Percentiles rank a stretch among this genome's conserved stretches.
Evolutionary conservation across 2,888 invertebrate genomes (phyloP).

Genomic region (Drosophila koepferae): DNA sequence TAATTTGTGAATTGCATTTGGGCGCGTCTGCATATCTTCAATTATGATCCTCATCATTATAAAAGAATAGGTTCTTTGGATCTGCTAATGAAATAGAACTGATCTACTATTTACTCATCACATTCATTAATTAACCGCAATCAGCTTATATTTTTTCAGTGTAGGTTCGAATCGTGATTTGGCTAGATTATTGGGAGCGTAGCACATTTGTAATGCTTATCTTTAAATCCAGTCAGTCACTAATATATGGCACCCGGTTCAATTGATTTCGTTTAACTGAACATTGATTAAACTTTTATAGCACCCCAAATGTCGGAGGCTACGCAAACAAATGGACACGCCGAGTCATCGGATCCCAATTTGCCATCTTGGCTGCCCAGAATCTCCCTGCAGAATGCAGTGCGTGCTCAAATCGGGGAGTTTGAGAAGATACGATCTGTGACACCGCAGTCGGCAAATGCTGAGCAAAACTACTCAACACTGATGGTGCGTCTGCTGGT

Average conservation of each 20-base stretch:
- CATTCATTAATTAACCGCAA: background rate
- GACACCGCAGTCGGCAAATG: conserved; percentile 41
- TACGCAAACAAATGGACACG: conserved; percentile 50
- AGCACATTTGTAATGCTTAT: conserved; percentile 1
- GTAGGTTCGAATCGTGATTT: background rate
- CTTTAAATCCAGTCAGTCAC: background rate
- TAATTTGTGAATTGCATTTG: conserved; percentile 16
- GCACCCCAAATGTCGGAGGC: conserved; percentile 58
- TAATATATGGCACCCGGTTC: conserved; percentile 27
- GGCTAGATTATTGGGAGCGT: background rate
- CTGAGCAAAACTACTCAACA: conserved; percentile 78
- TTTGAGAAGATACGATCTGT: conserved; percentile 65
- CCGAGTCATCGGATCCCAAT: conserved; percentile 29
- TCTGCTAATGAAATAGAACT: background rate
- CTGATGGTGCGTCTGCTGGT: conserved; percentile 77
- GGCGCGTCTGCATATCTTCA: conserved; percentile 22
- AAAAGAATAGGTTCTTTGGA: background rate
- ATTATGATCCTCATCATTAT: background rate
- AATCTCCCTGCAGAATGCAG: conserved; percentile 71
- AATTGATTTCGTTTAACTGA: conserved; percentile 7
- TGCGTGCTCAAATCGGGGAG: conserved; percentile 67
- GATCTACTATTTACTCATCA: conserved; percentile 1
- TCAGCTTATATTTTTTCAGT: background rate
- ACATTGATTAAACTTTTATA: conserved; percentile 19
- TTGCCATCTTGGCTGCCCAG: conserved; percentile 74